These are phyloP conservation scores for Cuculus canorus DNA, from an alignment of 2,797 vertebrate species.

Conservation along the genomic window DNA sequence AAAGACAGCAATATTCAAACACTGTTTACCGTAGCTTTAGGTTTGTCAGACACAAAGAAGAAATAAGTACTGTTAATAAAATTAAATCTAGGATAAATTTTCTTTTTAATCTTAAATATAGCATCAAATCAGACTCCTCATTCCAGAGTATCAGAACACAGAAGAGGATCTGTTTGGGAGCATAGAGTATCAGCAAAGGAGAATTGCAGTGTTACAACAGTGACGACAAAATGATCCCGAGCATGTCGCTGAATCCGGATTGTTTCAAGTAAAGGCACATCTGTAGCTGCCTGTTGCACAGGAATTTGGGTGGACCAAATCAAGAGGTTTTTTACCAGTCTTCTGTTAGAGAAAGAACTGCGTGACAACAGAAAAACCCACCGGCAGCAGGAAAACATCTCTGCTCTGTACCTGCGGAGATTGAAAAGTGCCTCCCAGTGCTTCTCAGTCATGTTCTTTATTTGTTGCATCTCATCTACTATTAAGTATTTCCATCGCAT, in stretches of 20 bases:
- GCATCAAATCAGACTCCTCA: not conserved
- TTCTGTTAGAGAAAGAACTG: not conserved
- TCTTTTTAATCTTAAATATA: not conserved
- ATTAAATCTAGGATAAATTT: not conserved
- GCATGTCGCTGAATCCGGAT: not conserved
- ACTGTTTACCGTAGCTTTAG: not conserved
- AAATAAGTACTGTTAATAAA: not conserved
- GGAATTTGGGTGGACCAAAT: not conserved
- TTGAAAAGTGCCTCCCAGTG: conserved; percentile 91
- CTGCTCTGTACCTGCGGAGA: conserved; percentile 82
- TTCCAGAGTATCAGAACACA: not conserved
- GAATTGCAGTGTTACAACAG: fast-evolving
- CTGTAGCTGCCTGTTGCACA: not conserved
- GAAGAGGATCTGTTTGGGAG: not conserved
- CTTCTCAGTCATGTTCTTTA: conserved; percentile 91
- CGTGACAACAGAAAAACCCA: not conserved
- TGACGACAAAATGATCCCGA: not conserved
- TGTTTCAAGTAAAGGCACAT: not conserved
- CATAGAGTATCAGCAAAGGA: not conserved
- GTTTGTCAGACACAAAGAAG: not conserved
- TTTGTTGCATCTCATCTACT: conserved; percentile 91
- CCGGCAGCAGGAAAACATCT: not conserved
- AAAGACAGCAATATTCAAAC: not conserved
- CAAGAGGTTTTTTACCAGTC: not conserved
- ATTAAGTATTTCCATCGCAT: conserved; percentile 89